Conservation (phyloP, 2,888 invertebrate genomes). For the Protophormia terraenovae region DNA sequence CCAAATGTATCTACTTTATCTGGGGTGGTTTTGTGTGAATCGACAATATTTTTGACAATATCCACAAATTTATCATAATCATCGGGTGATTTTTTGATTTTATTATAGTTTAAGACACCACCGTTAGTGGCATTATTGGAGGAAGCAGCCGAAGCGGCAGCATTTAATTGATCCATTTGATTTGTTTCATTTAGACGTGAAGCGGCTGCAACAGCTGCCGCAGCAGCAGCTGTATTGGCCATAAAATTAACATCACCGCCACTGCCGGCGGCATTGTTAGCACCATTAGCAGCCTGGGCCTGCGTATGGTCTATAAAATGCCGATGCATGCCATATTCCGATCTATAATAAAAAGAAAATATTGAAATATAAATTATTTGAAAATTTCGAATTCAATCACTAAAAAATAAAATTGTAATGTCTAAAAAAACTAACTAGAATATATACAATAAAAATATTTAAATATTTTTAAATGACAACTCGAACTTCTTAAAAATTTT, state of each 20-base stretch:
- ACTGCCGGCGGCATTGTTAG: conserved; percentile 70
- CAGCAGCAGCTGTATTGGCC: conserved; percentile 79
- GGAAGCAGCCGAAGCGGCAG: conserved; percentile 71
- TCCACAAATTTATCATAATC: conserved; percentile 80
- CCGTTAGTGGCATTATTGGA: conserved; percentile 74
- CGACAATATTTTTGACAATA: conserved; percentile 80
- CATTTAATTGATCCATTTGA: conserved; percentile 79
- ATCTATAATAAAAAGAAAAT: conserved; percentile 70
- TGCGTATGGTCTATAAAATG: conserved; percentile 80
- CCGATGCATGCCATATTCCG: conserved; percentile 80
- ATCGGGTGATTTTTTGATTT: conserved; percentile 74
- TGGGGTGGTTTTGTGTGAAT: conserved; percentile 78
- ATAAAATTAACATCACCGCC: conserved; percentile 78
- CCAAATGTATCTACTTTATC: conserved; percentile 80
- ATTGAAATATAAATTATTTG: neutral
- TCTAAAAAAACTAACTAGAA: too few relatives aligned
- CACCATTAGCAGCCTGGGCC: conserved; percentile 77
- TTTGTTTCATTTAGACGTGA: conserved; percentile 78
- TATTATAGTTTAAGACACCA: conserved; percentile 76
- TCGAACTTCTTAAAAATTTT: too few relatives aligned
- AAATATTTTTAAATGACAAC: too few relatives aligned
- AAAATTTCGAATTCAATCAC: too few relatives aligned
- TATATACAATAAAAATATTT: too few relatives aligned
- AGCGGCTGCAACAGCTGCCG: conserved; percentile 79
- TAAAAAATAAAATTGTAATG: too few relatives aligned